Conservation (phyloP, 2,797 vertebrate genomes). For the Enteromius mattozi region DNA sequence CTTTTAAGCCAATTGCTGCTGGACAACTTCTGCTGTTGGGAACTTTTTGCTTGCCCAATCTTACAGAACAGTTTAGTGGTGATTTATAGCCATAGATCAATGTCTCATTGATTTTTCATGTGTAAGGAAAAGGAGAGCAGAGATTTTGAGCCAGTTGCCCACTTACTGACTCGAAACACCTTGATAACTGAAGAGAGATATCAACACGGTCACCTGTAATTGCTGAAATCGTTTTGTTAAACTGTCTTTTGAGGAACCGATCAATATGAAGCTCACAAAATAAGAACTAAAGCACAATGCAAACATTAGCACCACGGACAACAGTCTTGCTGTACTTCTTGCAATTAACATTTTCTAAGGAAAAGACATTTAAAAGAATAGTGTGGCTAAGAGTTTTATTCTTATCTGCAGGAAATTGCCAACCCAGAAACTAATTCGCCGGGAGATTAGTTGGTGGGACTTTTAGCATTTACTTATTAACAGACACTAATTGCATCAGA, state of each 20-base stretch:
- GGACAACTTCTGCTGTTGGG: not conserved
- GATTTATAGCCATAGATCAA: not conserved
- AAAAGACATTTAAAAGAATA: not conserved
- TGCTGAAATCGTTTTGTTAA: not conserved
- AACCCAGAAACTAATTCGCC: not conserved
- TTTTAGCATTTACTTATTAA: not conserved
- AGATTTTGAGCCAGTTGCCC: not conserved
- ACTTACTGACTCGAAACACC: not conserved
- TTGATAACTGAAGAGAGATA: not conserved
- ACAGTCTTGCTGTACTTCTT: not conserved
- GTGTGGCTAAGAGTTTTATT: not conserved
- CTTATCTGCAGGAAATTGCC: not conserved
- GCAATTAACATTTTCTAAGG: not conserved
- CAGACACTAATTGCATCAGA: no score
- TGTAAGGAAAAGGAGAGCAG: not conserved
- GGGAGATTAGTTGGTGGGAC: not conserved
- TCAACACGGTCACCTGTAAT: not conserved
- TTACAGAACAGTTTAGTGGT: not conserved
- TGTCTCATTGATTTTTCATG: not conserved
- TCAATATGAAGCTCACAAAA: not conserved
- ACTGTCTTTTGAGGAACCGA: not conserved
- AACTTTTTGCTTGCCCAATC: not conserved
- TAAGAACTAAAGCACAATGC: not conserved
- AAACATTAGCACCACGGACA: not conserved
- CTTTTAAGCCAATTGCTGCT: constrained; percentile 40